phyloP scores from a whole-genome alignment of 2,113 vertebrate genomes.

The Austrofundulus limnaeus region DNA sequence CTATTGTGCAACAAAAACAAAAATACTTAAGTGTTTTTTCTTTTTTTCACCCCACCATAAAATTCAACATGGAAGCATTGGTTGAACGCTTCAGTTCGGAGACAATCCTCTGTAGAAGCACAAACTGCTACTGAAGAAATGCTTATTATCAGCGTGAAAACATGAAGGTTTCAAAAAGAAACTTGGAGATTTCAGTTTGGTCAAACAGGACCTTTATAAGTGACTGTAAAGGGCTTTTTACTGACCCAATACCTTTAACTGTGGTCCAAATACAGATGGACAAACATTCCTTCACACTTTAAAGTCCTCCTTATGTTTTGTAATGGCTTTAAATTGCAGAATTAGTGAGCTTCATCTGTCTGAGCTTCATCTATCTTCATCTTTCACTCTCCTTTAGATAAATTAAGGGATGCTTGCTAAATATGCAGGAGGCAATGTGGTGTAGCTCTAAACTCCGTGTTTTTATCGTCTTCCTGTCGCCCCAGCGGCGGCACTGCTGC shows the following conservation, averaged over 20 bases:
- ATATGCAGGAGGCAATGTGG: conserved; percentile 57
- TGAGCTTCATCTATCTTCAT: conserved; percentile 14
- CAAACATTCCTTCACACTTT: conserved; percentile 2
- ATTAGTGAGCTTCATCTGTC: neutral
- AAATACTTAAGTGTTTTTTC: too few relatives aligned
- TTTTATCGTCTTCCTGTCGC: conserved; percentile 83
- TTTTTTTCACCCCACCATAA: neutral
- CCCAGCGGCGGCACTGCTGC: conserved; percentile 56
- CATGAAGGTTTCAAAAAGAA: neutral
- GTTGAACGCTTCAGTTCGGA: conserved; percentile 12
- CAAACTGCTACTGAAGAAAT: conserved; percentile 1
- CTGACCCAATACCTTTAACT: conserved; percentile 1
- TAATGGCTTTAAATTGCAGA: conserved; percentile 18
- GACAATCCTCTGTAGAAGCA: neutral
- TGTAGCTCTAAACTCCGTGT: conserved; percentile 4
- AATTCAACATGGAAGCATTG: conserved; percentile 5
- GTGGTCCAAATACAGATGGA: conserved; percentile 7
- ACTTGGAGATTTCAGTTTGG: neutral
- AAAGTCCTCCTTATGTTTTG: neutral
- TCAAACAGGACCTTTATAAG: conserved; percentile 33
- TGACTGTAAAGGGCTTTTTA: conserved; percentile 17
- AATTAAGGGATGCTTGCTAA: conserved; percentile 8
- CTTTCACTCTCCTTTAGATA: conserved; percentile 3
- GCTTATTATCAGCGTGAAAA: neutral
- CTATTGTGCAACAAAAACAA: conserved; percentile 22